phyloP scores from a whole-genome alignment of 2,888 invertebrate genomes.

The Apodemia duryi region DNA sequence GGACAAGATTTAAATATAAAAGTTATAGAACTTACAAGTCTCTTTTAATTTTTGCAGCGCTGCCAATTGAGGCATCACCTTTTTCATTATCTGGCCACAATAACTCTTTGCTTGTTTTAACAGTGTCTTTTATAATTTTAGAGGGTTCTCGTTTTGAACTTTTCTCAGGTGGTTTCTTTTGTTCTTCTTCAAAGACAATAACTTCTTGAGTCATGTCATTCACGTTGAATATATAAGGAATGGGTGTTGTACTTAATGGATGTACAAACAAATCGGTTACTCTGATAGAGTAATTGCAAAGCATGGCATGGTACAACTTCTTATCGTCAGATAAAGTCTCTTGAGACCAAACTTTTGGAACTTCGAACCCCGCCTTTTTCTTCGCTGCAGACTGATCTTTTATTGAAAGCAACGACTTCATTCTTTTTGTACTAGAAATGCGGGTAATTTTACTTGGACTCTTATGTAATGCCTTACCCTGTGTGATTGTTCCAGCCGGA shows the following conservation, averaged over 20 bases:
- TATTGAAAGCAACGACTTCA: constrained; percentile 37
- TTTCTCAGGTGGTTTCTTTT: constrained; percentile 43
- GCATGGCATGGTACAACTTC: constrained; percentile 37
- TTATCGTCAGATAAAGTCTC: constrained; percentile 39
- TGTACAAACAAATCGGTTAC: constrained; percentile 39
- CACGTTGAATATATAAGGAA: constrained; percentile 51
- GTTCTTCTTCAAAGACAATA: constrained; percentile 42
- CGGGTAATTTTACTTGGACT: constrained; percentile 39
- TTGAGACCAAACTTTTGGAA: constrained; percentile 31
- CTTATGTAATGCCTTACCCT: constrained; percentile 26
- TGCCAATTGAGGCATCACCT: constrained; percentile 28
- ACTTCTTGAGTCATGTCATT: constrained; percentile 47
- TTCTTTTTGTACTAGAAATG: constrained; percentile 33
- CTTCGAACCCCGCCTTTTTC: constrained; percentile 32
- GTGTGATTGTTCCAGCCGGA: background rate
- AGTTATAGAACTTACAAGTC: constrained; percentile 41
- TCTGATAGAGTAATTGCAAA: constrained; percentile 41
- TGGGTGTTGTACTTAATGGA: constrained; percentile 28
- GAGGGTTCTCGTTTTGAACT: constrained; percentile 39
- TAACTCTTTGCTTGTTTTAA: constrained; percentile 45
- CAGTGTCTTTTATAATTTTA: constrained; percentile 41
- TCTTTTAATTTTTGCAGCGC: constrained; percentile 38
- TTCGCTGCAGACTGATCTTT: constrained; percentile 36
- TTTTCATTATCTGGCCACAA: constrained; percentile 41
- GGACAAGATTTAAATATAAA: no score